Base-by-base conservation (phyloP, 37 sponge, comb jelly and placozoan genomes). In the Geodia barretti region DNA sequence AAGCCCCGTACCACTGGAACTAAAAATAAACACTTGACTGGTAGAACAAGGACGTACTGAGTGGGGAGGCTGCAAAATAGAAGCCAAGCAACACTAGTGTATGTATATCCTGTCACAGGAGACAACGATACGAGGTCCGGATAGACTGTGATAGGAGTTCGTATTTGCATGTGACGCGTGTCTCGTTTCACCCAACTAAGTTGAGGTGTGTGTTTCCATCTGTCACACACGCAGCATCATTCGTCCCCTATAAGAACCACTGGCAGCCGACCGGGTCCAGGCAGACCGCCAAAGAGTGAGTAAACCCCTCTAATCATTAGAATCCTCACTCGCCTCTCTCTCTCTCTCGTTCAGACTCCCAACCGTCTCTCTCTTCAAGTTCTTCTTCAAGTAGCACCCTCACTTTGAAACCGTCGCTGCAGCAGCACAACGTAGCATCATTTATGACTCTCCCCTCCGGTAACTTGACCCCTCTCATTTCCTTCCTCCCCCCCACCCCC, bases 361-460 rank as follows among this genome's bases (percentile, higher is more conserved):
- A 47, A 47, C 54, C 54, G 14, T 47, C 54, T 14, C 14, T 14
- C 54, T 47, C 54, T 17, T 8, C 68, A 29, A 30, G 5, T n/a
- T 24, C 65, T n/a, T n/a, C n/a, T n/a, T n/a, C n/a, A 17, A 47
- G 14, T 14, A 47, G 54, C 14, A 47, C 54, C 54, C 54, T 47
- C 54, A 47, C 24, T 59, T 14, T 41, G 28, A 73, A 88, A 78
- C 89, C 89, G 29, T 89, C 85, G 32, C 65, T 72, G 2, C 75
- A 83, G 39, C 84, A 84, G 60, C 90, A 89, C 64, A 89, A 70
- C 19, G 76, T 75, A 24, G 76, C 84, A 33, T 78, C 80, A 14
- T 89, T 89, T 38, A 43, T 32, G 28, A 41, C 43, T 30, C 76
- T 84, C 0, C 68, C 80, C 24, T 21, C 69, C 8, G 84, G 84